Conservation (phyloP, 1,140 invertebrate genomes). For the Drosophila paulistorum region DNA sequence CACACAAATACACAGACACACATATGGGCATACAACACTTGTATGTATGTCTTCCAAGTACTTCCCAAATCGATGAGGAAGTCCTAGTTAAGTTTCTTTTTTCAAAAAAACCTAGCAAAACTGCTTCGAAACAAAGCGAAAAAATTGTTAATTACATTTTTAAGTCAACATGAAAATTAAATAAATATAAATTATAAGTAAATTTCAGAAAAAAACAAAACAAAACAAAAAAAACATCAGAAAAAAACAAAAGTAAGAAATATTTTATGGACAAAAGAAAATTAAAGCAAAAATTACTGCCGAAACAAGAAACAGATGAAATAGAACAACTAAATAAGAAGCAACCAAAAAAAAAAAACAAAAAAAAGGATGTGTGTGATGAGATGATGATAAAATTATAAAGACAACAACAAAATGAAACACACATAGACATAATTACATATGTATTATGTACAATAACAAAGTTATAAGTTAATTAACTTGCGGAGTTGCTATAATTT, state of each 20-base stretch:
- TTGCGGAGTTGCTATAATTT: conserved; percentile 74
- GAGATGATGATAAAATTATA: conserved; percentile 37
- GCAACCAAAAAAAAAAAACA: not conserved
- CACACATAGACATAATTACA: conserved; percentile 15
- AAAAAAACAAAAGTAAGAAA: conserved; percentile 41
- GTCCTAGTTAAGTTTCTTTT: conserved; percentile 71
- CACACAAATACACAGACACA: conserved; percentile 17
- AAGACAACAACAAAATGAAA: conserved; percentile 35
- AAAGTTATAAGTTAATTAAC: conserved; percentile 73
- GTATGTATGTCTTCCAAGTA: conserved; percentile 27
- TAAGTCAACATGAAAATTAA: conserved; percentile 58
- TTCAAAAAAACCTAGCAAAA: conserved; percentile 40
- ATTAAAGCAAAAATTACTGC: conserved; percentile 80
- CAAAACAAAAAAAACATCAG: conserved; percentile 40
- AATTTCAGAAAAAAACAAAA: conserved; percentile 40
- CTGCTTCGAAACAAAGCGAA: conserved; percentile 37
- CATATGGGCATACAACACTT: conserved; percentile 23
- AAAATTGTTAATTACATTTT: conserved; percentile 83
- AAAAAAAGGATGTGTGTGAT: conserved; percentile 59
- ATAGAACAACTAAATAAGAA: conserved; percentile 43
- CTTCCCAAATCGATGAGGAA: conserved; percentile 17
- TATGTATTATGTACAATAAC: conserved; percentile 34
- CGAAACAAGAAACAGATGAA: conserved; percentile 66
- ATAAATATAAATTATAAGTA: conserved; percentile 29
- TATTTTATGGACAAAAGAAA: conserved; percentile 71